phyloP scores from a whole-genome alignment of 2,113 vertebrate species.

The Chaetops frenatus region DNA sequence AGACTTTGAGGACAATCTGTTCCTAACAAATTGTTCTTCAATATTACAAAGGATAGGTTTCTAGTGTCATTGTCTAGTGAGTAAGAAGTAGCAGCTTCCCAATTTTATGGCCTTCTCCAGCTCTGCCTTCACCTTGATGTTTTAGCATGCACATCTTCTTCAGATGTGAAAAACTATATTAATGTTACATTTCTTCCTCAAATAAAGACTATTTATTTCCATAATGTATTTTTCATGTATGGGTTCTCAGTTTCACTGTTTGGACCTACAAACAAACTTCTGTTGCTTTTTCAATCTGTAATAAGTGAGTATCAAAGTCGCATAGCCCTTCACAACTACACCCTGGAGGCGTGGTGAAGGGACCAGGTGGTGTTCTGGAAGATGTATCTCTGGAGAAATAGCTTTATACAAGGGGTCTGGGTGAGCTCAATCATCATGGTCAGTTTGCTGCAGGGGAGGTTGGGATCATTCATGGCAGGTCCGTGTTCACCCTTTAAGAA shows the following conservation, averaged over 20 bases:
- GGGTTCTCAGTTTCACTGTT: background rate
- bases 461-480: background rate
- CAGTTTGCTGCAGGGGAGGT: background rate
- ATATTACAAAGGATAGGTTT: background rate
- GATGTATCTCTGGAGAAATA: background rate
- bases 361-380: background rate
- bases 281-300: background rate
- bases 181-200: background rate
- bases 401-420: background rate
- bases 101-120: background rate
- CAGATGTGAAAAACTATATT: background rate
- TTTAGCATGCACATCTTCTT: background rate
- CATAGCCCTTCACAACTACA: accelerated
- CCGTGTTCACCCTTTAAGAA: background rate
- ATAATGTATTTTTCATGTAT: background rate
- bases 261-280: background rate
- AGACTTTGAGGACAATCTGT: background rate
- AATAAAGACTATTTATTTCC: background rate
- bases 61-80: background rate
- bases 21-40: background rate
- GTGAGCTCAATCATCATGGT: background rate
- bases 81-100: background rate
- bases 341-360: background rate
- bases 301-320: background rate
- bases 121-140: background rate